Base-by-base conservation (phyloP, 2,113 vertebrate species). In the Platichthys flesus region DNA sequence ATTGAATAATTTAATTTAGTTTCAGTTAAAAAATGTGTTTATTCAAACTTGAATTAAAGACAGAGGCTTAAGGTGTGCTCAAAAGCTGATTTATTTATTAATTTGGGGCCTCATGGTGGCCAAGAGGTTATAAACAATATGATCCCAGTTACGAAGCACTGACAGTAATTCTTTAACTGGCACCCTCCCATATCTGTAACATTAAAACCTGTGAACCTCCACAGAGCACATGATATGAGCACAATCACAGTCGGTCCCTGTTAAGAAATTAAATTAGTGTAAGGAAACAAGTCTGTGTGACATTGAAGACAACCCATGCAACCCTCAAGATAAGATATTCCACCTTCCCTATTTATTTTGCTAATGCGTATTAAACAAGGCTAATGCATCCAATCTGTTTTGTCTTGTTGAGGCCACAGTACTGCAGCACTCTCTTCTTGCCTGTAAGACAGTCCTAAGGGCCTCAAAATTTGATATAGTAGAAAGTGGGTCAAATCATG, bases 361-460 rank as follows among this genome's bases (percentile, higher is more conserved):
- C 0, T 1, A 15, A 10, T 9, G 5, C 15, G 28, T 21, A 42
- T 9, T 45, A 56, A 62, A 54, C 58, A 56, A 56, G 74, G 23
- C 49, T 56, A 42, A 20, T 23, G 23, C 60, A 58, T 75, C 40
- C 9, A 54, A 16, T 42, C 56, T 68, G 74, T 75, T n/a, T 5
- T 54, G 9, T 26, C 31, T 55, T 42, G 57, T 31, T 18, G 12
- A 55, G 35, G 42, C 23, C 45, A 31, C 9, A 31, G 9, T 9
- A 6, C 16, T 2, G 20, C n/a, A 37, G 35, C 7, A 4, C 8
- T 3, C n/a, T 23, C 18, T 12, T n/a, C 5, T 24, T 59, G 55
- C 31, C 65, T 56, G 35, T 81, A 65, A 75, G 67, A 71, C 64
- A 68, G 0, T 12, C 24, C 35, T 54, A 45, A 80, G 68, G 63